A percentile compares a stretch with the other conserved stretches of the same genome.
Conservation (phyloP, 2,888 invertebrate genomes). For the Apotomis betuletana region DNA sequence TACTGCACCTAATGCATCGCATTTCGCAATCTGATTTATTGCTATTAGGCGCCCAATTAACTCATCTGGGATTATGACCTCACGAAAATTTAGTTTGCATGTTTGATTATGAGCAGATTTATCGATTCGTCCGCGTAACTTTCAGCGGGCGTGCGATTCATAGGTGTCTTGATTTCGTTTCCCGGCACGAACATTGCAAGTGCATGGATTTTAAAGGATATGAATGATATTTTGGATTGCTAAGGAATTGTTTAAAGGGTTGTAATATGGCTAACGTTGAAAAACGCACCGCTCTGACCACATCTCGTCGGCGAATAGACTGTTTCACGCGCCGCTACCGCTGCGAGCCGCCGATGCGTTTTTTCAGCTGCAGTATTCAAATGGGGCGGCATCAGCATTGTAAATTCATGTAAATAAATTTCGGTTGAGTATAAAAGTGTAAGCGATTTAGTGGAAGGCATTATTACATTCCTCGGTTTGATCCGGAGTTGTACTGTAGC, state of each 20-base stretch:
- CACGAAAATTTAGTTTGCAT: constrained; percentile 9
- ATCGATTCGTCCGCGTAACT: not conserved
- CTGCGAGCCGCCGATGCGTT: constrained; percentile 53
- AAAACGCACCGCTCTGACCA: constrained; percentile 11
- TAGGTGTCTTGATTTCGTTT: not conserved
- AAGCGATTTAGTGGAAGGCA: constrained; percentile 60
- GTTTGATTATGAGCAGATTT: not conserved
- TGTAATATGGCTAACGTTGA: not conserved
- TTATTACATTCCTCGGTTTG: constrained; percentile 66
- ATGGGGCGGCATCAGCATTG: constrained; percentile 76
- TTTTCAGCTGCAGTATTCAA: constrained; percentile 67
- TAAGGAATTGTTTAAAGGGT: constrained; percentile 24
- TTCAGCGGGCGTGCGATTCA: not conserved
- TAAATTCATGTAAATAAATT: constrained; percentile 78
- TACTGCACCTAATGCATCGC: constrained; percentile 24
- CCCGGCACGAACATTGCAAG: not conserved
- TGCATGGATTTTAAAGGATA: constrained; percentile 4
- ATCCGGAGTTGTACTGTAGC: constrained; percentile 60
- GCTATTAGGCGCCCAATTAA: not conserved
- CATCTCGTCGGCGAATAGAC: constrained; percentile 51
- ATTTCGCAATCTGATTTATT: constrained; percentile 38
- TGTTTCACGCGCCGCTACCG: constrained; percentile 6
- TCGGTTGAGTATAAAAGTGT: constrained; percentile 78
- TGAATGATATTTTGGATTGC: constrained; percentile 7
- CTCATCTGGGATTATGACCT: constrained; percentile 25